Evolutionary conservation across 2,797 vertebrate genomes (phyloP).

Genomic region (Capromys pilorides): DNA sequence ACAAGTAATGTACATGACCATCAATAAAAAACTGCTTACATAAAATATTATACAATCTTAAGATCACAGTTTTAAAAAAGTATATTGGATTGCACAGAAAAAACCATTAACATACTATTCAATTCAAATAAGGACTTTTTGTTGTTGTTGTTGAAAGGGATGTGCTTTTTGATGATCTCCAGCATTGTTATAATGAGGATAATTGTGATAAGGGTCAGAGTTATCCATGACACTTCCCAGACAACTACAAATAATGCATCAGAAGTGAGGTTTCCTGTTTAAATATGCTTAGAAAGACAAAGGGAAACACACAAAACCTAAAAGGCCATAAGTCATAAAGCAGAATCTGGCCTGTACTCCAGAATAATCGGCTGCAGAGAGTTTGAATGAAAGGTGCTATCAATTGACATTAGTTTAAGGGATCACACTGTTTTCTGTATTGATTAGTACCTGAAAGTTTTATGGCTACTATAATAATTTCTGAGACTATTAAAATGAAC

Average conservation of each 20-base stretch:
- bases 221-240: neutral
- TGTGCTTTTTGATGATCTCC: neutral
- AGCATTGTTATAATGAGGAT: neutral
- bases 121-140: neutral
- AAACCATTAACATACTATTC: neutral
- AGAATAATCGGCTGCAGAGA: neutral
- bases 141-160: neutral
- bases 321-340: neutral
- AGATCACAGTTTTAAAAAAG: neutral
- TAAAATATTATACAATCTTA: neutral
- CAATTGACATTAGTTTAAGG: neutral
- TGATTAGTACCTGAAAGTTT: neutral
- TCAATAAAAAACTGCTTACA: neutral
- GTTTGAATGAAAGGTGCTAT: neutral
- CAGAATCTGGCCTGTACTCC: neutral
- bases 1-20: neutral
- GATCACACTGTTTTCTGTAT: neutral
- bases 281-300: neutral
- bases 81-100: neutral
- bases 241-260: neutral
- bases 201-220: neutral
- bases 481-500: neutral
- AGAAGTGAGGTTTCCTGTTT: neutral
- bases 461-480: neutral
- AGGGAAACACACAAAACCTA: neutral